These are phyloP conservation scores for Ceyx margarethae DNA, from an alignment of 2,113 vertebrate species.

Conservation along the genomic window DNA sequence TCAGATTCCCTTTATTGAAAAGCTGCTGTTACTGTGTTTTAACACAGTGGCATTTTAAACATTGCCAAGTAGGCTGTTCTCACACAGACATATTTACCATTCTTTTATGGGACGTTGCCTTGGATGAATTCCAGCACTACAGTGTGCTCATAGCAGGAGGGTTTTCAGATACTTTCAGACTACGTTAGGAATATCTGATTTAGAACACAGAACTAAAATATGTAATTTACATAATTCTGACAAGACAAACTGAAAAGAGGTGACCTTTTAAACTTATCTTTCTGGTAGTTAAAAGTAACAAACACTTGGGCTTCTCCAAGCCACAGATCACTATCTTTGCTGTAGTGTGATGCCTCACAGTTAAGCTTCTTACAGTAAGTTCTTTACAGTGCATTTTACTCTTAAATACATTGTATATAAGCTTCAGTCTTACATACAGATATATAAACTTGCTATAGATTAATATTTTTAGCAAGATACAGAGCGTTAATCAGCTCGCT, in stretches of 20 bases:
- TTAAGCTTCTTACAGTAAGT: neutral
- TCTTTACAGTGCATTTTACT: neutral
- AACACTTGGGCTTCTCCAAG: neutral
- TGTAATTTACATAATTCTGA: conserved; percentile 2
- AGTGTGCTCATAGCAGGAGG: conserved; percentile 5
- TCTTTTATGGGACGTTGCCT: conserved; percentile 48
- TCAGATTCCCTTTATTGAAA: conserved; percentile 41
- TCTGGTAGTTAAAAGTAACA: neutral
- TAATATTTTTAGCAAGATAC: neutral
- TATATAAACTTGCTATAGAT: neutral
- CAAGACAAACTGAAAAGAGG: neutral
- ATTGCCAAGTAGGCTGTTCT: conserved; percentile 58
- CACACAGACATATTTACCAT: conserved; percentile 56
- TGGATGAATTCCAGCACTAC: conserved; percentile 50
- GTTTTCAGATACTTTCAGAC: conserved; percentile 38
- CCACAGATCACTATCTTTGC: neutral
- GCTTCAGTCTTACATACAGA: neutral
- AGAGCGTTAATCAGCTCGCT: neutral
- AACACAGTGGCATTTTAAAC: conserved; percentile 47
- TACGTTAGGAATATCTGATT: neutral
- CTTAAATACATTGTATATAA: neutral
- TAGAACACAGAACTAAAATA: conserved; percentile 9
- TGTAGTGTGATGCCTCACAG: neutral
- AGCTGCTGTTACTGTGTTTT: conserved; percentile 44
- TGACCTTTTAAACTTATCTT: neutral